Evolutionary conservation across 2,888 invertebrate species (phyloP).

Genomic region (Drosophila mimica): DNA sequence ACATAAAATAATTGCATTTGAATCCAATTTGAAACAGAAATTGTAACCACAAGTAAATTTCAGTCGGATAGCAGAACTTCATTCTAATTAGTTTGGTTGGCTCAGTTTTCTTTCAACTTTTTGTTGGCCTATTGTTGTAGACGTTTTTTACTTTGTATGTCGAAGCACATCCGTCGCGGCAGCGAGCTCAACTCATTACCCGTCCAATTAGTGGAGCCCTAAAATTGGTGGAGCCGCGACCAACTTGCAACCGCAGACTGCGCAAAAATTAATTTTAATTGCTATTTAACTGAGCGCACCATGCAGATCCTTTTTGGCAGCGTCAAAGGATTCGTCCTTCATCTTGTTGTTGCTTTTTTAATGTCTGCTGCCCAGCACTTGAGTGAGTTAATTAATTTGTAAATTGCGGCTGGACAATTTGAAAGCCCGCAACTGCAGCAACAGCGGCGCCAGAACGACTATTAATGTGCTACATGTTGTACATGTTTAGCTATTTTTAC

Average conservation of each 20-base stretch:
- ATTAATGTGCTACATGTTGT: conserved; percentile 44
- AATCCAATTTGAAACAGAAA: conserved; percentile 46
- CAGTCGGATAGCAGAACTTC: neutral
- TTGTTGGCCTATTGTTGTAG: neutral
- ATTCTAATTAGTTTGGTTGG: conserved; percentile 57
- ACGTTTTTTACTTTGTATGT: conserved; percentile 2
- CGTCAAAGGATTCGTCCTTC: conserved; percentile 43
- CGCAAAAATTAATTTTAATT: conserved; percentile 77
- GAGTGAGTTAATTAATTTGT: conserved; percentile 59
- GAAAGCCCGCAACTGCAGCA: conserved; percentile 26
- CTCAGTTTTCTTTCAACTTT: conserved; percentile 33
- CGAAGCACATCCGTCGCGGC: neutral
- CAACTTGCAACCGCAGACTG: conserved; percentile 57
- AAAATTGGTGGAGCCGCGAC: conserved; percentile 24
- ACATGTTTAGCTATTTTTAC: conserved; percentile 51
- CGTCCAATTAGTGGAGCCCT: conserved; percentile 63
- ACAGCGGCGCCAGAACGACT: conserved; percentile 4
- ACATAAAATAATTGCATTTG: conserved; percentile 69
- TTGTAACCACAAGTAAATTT: conserved; percentile 37
- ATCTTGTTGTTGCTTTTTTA: conserved; percentile 8
- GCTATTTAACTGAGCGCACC: conserved; percentile 73
- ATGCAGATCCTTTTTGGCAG: conserved; percentile 50
- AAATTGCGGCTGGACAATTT: conserved; percentile 41
- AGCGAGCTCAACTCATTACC: conserved; percentile 54
- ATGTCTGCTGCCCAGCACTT: conserved; percentile 34